Evolutionary conservation across 2,888 invertebrate species (phyloP).

Genomic region (Spodoptera littoralis): DNA sequence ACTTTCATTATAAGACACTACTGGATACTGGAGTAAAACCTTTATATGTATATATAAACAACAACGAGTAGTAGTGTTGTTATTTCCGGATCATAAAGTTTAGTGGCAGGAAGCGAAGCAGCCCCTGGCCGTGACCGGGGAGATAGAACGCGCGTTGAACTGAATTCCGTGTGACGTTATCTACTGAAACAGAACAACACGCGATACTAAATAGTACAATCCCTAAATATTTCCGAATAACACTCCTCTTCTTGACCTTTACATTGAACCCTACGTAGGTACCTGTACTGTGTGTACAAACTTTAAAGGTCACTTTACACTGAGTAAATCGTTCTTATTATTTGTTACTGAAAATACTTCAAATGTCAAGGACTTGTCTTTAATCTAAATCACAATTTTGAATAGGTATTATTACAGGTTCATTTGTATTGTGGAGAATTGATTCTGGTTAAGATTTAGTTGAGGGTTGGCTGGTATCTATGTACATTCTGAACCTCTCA

Average conservation of each 20-base stretch:
- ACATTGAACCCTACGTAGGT: constrained; percentile 15
- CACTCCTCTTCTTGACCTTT: constrained; percentile 34
- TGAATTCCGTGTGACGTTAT: constrained; percentile 18
- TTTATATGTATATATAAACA: constrained; percentile 25
- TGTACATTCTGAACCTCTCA: too few relatives aligned
- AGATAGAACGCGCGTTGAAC: constrained; percentile 19
- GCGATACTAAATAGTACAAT: constrained; percentile 23
- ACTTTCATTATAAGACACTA: constrained; percentile 5
- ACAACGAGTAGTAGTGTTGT: constrained; percentile 50
- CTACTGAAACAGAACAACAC: constrained; percentile 14
- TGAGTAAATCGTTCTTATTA: constrained; percentile 1
- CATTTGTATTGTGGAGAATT: too few relatives aligned
- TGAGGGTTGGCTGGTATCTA: too few relatives aligned
- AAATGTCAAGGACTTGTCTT: too few relatives aligned
- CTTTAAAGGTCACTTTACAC: constrained; percentile 21
- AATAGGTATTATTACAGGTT: too few relatives aligned
- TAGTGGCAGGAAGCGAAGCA: constrained; percentile 48
- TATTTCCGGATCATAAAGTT: constrained; percentile 65
- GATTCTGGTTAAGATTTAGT: too few relatives aligned
- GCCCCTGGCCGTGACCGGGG: constrained; percentile 25
- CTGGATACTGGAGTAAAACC: constrained; percentile 42
- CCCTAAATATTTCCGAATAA: constrained; percentile 24
- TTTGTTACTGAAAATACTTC: constrained; percentile 1
- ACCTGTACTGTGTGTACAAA: constrained; percentile 4
- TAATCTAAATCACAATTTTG: too few relatives aligned